phyloP scores from a whole-genome alignment of 2,113 vertebrate genomes.

The Channa maculata region DNA sequence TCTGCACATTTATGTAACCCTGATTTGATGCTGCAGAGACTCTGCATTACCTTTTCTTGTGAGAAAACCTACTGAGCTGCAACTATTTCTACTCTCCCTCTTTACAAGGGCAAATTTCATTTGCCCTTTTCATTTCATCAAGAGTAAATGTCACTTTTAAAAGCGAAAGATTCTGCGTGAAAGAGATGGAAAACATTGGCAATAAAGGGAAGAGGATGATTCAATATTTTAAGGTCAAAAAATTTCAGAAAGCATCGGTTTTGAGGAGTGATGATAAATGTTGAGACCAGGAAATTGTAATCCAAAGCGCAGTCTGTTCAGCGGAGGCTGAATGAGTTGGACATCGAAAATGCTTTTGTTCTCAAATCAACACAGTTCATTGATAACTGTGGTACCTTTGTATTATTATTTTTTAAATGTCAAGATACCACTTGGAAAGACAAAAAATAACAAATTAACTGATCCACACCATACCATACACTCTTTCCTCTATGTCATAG shows the following conservation, averaged over 20 bases:
- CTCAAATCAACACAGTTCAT: too few species aligned
- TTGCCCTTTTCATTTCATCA: background rate
- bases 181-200: constrained; percentile 11
- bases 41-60: background rate
- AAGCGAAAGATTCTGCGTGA: background rate
- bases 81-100: background rate
- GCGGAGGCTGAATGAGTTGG: background rate
- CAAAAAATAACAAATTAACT: too few species aligned
- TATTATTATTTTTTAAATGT: too few species aligned
- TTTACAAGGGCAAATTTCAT: background rate
- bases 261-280: constrained; percentile 13
- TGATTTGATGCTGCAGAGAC: background rate
- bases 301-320: constrained; percentile 7
- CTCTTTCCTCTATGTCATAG: too few species aligned
- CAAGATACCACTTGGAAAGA: too few species aligned
- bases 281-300: constrained; percentile 33
- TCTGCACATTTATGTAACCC: constrained; percentile 7
- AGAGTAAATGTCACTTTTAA: constrained; percentile 8
- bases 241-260: background rate
- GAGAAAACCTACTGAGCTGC: background rate
- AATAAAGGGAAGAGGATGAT: constrained; percentile 1
- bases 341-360: background rate
- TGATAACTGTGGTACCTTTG: too few species aligned
- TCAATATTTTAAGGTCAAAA: constrained; percentile 21
- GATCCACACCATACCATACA: too few species aligned